Conservation (phyloP, 2,797 vertebrate species). For the Arctocebus calabarensis region DNA sequence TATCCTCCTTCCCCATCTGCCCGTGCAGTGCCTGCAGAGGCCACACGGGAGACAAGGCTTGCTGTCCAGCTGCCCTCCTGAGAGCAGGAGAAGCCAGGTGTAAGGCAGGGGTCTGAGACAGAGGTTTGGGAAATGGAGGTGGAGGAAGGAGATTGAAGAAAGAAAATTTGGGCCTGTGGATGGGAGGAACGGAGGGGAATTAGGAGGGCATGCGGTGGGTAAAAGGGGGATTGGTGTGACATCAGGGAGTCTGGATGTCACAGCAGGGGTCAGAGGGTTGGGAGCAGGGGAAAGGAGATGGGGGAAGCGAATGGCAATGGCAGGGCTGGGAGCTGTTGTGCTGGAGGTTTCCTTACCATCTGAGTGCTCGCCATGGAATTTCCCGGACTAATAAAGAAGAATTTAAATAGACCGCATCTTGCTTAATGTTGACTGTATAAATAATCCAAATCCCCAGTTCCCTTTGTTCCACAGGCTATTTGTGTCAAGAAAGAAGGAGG, state of each 20-base stretch:
- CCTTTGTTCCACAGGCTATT: constrained; percentile 83
- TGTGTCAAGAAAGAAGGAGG: constrained; percentile 74
- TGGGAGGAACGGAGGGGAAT: not conserved
- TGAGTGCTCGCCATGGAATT: constrained; percentile 81
- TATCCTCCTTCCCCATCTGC: not conserved
- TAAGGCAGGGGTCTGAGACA: too few species aligned
- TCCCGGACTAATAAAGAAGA: constrained; percentile 82
- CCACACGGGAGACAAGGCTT: not conserved
- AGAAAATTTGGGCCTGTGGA: not conserved
- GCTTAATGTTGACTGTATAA: constrained; percentile 83
- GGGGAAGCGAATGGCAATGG: not conserved
- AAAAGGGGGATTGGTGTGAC: not conserved
- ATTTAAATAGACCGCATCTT: constrained; percentile 85
- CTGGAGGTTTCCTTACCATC: constrained; percentile 76
- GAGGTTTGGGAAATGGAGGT: not conserved
- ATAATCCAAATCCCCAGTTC: constrained; percentile 80
- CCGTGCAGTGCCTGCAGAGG: not conserved
- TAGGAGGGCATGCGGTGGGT: fast-evolving
- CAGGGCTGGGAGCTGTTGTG: constrained; percentile 59
- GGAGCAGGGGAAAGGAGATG: not conserved
- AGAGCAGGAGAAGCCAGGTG: not conserved
- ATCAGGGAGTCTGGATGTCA: not conserved
- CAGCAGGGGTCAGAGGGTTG: not conserved
- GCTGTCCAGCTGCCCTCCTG: not conserved
- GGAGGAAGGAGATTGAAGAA: not conserved